Percentiles rank a stretch among this genome's conserved stretches.
phyloP scores from a whole-genome alignment of 2,888 invertebrate genomes.

The Electrophaes corylata region DNA sequence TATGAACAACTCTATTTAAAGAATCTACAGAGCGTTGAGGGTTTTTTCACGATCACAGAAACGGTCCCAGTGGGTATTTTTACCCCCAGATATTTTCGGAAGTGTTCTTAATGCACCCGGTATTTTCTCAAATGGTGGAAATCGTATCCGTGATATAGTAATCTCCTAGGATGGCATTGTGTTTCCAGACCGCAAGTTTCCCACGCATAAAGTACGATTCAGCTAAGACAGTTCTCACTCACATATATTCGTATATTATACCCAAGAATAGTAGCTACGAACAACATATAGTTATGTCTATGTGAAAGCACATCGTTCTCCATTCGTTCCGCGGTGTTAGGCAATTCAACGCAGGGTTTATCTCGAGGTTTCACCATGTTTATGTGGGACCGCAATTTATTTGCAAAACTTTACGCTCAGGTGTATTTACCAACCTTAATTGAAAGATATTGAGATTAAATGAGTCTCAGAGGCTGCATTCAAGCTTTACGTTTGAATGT shows the following conservation, averaged over 20 bases:
- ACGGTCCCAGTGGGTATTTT: too few relatives aligned
- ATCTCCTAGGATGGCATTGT: background rate
- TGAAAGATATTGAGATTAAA: background rate
- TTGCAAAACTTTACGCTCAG: constrained; percentile 19
- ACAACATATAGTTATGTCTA: constrained; percentile 31
- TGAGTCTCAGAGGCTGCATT: background rate
- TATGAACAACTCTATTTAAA: too few relatives aligned
- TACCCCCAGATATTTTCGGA: too few relatives aligned
- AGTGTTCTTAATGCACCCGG: too few relatives aligned
- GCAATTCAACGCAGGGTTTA: constrained; percentile 37
- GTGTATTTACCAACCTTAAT: constrained; percentile 5
- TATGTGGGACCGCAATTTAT: constrained; percentile 31
- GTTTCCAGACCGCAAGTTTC: constrained; percentile 12
- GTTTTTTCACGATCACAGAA: too few relatives aligned
- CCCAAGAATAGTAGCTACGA: constrained; percentile 21
- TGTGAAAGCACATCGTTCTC: constrained; percentile 30
- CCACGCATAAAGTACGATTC: constrained; percentile 16
- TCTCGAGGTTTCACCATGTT: constrained; percentile 35
- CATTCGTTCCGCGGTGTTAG: constrained; percentile 36
- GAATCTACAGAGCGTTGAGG: too few relatives aligned
- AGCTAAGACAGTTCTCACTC: constrained; percentile 16
- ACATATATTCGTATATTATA: constrained; percentile 15
- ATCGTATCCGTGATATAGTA: background rate
- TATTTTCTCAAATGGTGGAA: background rate
- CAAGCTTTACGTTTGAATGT: background rate